Base-by-base conservation (phyloP, 2,797 vertebrate genomes). In the Typhlichthys subterraneus region DNA sequence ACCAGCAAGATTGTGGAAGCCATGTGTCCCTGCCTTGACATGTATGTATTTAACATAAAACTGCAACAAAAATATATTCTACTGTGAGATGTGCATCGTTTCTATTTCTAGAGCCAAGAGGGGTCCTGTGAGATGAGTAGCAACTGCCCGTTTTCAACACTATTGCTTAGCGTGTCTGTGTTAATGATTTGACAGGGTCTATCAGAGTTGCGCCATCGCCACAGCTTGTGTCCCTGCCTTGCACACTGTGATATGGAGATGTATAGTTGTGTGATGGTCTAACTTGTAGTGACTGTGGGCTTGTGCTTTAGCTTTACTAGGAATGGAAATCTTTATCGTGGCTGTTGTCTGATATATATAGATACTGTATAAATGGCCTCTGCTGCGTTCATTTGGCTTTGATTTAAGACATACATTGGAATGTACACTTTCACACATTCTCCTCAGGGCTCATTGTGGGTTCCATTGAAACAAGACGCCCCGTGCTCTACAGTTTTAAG, bases 81-180 rank as follows among this genome's bases (percentile, higher is more conserved):
- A 88, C 86, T 91, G 91, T 92, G 88, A 93, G 90, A 85, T 83
- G 89, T 94, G 84, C 87, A 83, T 79, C 84, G 76, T 85, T 88
- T 85, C 73, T 66, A 72, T 78, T 67, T 73, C 82, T 75, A 73
- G 72, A 42, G 50, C 72, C 61, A 59, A 57, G 51, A 53, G 12
- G 33, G 67, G 69, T 73, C 73, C 31, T 85, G 84, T 85, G 85
- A 81, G 69, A 76, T 81, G 76, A 72, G 81, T 74, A 63, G 52
- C 46, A 82, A 63, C 66, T 70, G 57, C 50, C 61, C 71, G 42
- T 74, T 57, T 70, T 67, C 60, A 5, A 71, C 81, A 76, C 81
- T 70, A 64, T 76, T 59, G 72, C 31, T 45, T 61, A 58, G 12
- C 70, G 69, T 54, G 57, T 69, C 42, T 61, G 53, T 73, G 74